phyloP scores from a whole-genome alignment of 2,113 vertebrate species.

The Chaetodon trifascialis region DNA sequence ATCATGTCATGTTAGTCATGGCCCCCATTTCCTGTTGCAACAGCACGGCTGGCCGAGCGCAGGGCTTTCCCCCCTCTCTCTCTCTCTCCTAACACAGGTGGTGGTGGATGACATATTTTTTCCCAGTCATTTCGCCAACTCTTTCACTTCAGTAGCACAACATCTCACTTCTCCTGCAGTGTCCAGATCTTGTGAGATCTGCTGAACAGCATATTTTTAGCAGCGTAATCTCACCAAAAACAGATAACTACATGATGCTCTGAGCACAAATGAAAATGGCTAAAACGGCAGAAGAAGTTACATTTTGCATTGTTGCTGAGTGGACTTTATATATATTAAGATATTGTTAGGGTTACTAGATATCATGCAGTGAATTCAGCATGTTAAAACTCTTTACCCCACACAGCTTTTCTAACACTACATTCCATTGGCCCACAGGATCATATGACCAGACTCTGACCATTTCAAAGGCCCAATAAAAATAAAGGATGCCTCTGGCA shows the following conservation, averaged over 20 bases:
- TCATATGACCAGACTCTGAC: conserved; percentile 82
- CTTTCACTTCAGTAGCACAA: conserved; percentile 37
- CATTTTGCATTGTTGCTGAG: not conserved
- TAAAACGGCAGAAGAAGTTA: conserved; percentile 36
- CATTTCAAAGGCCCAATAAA: conserved; percentile 79
- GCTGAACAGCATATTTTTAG: conserved; percentile 26
- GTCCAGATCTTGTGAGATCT: conserved; percentile 11
- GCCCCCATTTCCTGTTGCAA: conserved; percentile 67
- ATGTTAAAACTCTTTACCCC: conserved; percentile 53
- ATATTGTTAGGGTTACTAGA: conserved; percentile 56
- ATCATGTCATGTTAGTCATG: conserved; percentile 67
- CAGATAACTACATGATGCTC: conserved; percentile 32
- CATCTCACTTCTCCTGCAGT: conserved; percentile 17
- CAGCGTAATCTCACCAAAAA: conserved; percentile 35
- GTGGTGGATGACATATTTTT: conserved; percentile 54
- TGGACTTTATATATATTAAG: not conserved
- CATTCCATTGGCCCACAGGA: conserved; percentile 69
- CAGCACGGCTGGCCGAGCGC: conserved; percentile 8
- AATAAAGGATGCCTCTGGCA: conserved; percentile 55
- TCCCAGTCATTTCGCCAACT: conserved; percentile 35
- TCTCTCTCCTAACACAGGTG: conserved; percentile 20
- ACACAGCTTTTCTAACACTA: conserved; percentile 34
- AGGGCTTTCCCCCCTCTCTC: conserved; percentile 9
- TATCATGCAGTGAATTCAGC: conserved; percentile 63
- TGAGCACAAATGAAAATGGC: conserved; percentile 1